phyloP scores from a whole-genome alignment of 2,888 invertebrate genomes.

The Malthinus flaveolus region DNA sequence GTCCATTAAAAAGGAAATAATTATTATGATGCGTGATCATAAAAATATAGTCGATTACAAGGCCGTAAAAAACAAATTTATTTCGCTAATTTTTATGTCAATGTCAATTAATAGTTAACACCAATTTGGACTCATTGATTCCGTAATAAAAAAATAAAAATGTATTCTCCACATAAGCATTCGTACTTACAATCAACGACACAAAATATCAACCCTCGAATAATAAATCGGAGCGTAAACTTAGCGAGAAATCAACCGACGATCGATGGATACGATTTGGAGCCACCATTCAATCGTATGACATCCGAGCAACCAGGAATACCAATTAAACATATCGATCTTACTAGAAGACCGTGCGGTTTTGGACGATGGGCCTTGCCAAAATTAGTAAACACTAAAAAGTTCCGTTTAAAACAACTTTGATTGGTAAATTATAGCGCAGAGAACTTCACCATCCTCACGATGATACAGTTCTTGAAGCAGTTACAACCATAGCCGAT shows the following conservation, averaged over 20 bases:
- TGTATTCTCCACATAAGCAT: conserved; percentile 49
- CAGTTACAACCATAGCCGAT: conserved; percentile 54
- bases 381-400: conserved; percentile 46
- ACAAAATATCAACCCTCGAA: conserved; percentile 44
- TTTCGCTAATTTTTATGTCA: neutral
- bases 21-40: too few relatives aligned
- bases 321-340: conserved; percentile 52
- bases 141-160: conserved; percentile 27
- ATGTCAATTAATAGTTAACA: neutral
- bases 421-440: conserved; percentile 41
- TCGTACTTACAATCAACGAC: conserved; percentile 48
- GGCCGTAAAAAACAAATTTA: neutral
- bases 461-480: conserved; percentile 46
- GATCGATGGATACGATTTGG: conserved; percentile 43
- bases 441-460: conserved; percentile 51
- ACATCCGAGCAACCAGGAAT: conserved; percentile 52
- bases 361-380: conserved; percentile 55
- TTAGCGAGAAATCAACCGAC: conserved; percentile 40
- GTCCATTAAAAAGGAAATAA: too few relatives aligned
- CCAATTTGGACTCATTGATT: neutral
- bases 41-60: too few relatives aligned
- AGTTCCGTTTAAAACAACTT: neutral
- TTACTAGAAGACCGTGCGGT: conserved; percentile 51
- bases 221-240: conserved; percentile 49
- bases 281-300: conserved; percentile 47